These are phyloP conservation scores for Telmatherina bonti DNA, from an alignment of 2,797 vertebrate genomes.

Conservation along the genomic window DNA sequence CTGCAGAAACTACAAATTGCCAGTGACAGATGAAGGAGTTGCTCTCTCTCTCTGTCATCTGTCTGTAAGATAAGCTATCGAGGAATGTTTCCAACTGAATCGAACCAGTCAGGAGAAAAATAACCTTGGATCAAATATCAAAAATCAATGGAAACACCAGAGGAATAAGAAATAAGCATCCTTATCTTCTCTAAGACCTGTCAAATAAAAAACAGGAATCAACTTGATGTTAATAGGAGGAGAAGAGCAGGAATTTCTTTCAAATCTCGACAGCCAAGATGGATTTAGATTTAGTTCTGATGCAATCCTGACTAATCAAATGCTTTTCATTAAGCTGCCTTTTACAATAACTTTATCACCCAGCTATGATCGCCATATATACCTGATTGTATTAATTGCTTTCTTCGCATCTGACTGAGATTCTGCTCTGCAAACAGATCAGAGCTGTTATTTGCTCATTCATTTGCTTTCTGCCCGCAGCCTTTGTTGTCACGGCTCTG, in stretches of 20 bases:
- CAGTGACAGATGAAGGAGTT: slow-evolving; percentile 20
- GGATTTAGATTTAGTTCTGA: slow-evolving; percentile 40
- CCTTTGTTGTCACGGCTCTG: slow-evolving; percentile 7
- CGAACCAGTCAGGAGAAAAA: slow-evolving; percentile 9
- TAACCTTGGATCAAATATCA: slow-evolving; percentile 23
- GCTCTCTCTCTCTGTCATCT: slow-evolving; percentile 12
- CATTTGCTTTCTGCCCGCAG: slow-evolving; percentile 12
- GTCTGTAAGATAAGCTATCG: slow-evolving; percentile 25
- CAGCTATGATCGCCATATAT: slow-evolving; percentile 12
- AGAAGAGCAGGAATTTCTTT: slow-evolving; percentile 6
- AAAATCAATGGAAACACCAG: slow-evolving; percentile 2
- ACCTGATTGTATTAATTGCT: slow-evolving; percentile 42
- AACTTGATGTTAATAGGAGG: slow-evolving; percentile 6
- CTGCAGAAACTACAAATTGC: slow-evolving; percentile 17
- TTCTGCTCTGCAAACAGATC: slow-evolving; percentile 6
- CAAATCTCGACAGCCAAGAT: slow-evolving; percentile 24
- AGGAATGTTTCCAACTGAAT: slow-evolving; percentile 14
- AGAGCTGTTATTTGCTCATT: slow-evolving; percentile 24
- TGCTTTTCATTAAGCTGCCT: slow-evolving; percentile 12
- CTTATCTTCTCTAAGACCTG: neutral
- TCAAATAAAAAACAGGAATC: slow-evolving; percentile 7
- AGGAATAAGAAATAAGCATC: neutral
- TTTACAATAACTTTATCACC: slow-evolving; percentile 3
- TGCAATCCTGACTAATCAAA: slow-evolving; percentile 26
- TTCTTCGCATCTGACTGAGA: slow-evolving; percentile 12